These are phyloP conservation scores for Crotalus helleri DNA, from an alignment of 2,113 vertebrate species.

Conservation along the genomic window DNA sequence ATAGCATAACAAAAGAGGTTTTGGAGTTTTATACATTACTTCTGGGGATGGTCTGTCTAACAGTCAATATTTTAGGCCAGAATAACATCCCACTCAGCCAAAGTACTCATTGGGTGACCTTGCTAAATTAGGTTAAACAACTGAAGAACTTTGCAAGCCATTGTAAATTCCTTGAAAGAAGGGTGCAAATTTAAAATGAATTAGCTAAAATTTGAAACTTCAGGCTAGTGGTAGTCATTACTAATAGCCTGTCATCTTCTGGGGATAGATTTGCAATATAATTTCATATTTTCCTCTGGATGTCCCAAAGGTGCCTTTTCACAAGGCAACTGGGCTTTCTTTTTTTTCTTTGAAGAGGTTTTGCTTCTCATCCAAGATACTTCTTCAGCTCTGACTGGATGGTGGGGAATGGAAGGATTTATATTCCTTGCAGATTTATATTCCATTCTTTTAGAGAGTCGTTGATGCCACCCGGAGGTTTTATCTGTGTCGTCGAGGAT, in stretches of 20 bases:
- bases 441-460: too few species aligned
- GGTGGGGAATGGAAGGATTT: too few species aligned
- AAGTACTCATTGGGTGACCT: neutral
- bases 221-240: neutral
- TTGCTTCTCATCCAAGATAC: too few species aligned
- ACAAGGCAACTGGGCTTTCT: too few species aligned
- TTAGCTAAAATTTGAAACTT: neutral
- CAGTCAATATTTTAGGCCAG: neutral
- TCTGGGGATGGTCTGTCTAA: neutral
- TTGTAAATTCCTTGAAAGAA: neutral
- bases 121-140: neutral
- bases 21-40: neutral
- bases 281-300: neutral
- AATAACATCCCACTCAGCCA: neutral
- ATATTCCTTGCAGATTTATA: too few species aligned
- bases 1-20: neutral
- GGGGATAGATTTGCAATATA: neutral
- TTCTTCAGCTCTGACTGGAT: too few species aligned
- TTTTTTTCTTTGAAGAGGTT: too few species aligned
- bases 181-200: neutral
- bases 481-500: too few species aligned
- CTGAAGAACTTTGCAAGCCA: neutral
- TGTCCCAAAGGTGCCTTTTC: too few species aligned
- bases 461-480: too few species aligned
- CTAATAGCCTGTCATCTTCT: neutral